A percentile compares a stretch with the other conserved stretches of the same genome.
These are phyloP conservation scores for Diabrotica undecimpunctata DNA, from an alignment of 1,140 invertebrate genomes.

Conservation along the genomic window DNA sequence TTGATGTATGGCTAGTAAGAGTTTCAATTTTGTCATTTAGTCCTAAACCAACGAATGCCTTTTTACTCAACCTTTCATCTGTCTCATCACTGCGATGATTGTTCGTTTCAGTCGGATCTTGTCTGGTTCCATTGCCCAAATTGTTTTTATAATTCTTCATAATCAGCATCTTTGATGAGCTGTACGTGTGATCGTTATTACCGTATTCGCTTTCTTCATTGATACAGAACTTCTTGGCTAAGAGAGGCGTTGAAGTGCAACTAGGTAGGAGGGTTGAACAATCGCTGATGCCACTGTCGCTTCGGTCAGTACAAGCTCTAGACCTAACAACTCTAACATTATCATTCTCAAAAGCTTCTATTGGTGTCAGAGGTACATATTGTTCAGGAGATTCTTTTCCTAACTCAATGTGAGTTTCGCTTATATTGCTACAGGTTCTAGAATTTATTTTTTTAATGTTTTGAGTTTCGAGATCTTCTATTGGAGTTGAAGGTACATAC, in stretches of 20 bases:
- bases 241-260: conserved; percentile 37
- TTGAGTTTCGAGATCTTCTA: neutral
- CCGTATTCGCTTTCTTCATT: conserved; percentile 44
- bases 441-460: too few relatives aligned
- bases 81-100: neutral
- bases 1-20: conserved; percentile 18
- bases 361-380: neutral
- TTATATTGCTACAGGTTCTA: too few relatives aligned
- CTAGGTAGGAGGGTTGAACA: conserved; percentile 47
- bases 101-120: neutral
- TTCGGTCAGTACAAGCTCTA: conserved; percentile 52
- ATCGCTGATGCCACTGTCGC: conserved; percentile 60
- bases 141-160: conserved; percentile 5
- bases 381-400: neutral
- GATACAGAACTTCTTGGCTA: conserved; percentile 46
- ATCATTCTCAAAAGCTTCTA: neutral
- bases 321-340: conserved; percentile 25
- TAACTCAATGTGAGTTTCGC: neutral
- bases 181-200: conserved; percentile 7
- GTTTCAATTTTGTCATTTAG: conserved; percentile 33
- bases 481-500: neutral
- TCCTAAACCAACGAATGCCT: conserved; percentile 17
- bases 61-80: neutral
- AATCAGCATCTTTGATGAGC: conserved; percentile 8
- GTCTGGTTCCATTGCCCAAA: neutral